Evolutionary conservation across 2,888 invertebrate genomes (phyloP), one percentile per base, ranked within the genome.

Genomic region (Nomada ferruginata): DNA sequence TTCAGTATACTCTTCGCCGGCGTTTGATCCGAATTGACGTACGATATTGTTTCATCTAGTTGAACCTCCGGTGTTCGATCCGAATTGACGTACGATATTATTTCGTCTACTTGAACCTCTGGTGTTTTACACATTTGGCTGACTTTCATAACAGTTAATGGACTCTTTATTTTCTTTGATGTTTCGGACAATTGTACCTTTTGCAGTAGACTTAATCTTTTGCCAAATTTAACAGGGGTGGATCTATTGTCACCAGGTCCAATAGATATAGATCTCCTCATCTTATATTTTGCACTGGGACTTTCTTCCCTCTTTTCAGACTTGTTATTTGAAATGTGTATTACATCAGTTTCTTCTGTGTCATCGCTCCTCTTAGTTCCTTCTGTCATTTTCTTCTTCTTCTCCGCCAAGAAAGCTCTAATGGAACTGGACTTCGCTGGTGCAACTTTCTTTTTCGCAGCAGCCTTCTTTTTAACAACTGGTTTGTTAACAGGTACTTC

Each of bases 1-100:
- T 93, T 93, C 23, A 93, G 76, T 76, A 93, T 93, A 52, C 93
- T 86, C 59, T 89, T 92, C 0, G 88, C 90, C 2, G 93, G 93
- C 2, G 92, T 93, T 69, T 92, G 92, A 66, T 87, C 85, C 0
- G 91, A 93, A 78, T 93, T 93, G 1, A 92, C 79, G 59, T 92
- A 92, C 0, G 85, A 78, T 66, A 91, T 89, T 3, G 92, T 90
- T 9, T 87, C 81, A 57, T 93, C 91, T 15, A 91, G 47, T 1
- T 88, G 77, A 18, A 91, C 74, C 42, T 92, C 89, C 0, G 93
- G 91, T 1, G 91, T 91, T 76, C 2, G 92, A 66, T 87, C 85
- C 0, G 91, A 93, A 78, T 93, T 93, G 2, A 92, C 79, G 59
- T 92, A 92, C 0, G 85, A 78, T 66, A 91, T 89, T 3, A 92